These are phyloP conservation scores for Sebastes oblongus DNA, from an alignment of 2,797 vertebrate species.

Conservation along the genomic window DNA sequence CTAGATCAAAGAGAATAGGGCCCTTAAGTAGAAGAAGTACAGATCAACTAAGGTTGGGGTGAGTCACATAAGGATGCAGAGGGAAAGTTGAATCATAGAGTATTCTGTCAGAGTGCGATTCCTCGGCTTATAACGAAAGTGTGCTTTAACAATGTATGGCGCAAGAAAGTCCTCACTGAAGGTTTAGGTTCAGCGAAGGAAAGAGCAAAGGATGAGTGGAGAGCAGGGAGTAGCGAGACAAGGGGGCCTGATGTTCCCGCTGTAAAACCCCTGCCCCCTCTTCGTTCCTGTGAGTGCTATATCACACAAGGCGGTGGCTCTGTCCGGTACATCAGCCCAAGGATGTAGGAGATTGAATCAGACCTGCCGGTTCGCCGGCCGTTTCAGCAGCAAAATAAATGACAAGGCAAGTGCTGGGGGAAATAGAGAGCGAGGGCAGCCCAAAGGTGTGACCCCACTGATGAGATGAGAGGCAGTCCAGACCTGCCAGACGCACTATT, in stretches of 20 bases:
- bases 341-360: slow-evolving; percentile 75
- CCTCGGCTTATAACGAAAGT: slow-evolving; percentile 47
- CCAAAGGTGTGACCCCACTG: slow-evolving; percentile 75
- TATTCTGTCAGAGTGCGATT: slow-evolving; percentile 68
- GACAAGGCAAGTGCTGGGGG: slow-evolving; percentile 63
- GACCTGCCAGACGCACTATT: slow-evolving; percentile 74
- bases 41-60: slow-evolving; percentile 64
- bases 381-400: slow-evolving; percentile 73
- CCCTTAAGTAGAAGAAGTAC: slow-evolving; percentile 71
- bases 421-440: slow-evolving; percentile 60
- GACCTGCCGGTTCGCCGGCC: slow-evolving; percentile 52
- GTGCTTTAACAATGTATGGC: slow-evolving; percentile 72
- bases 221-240: slow-evolving; percentile 51
- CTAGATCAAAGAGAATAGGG: slow-evolving; percentile 75
- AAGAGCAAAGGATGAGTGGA: slow-evolving; percentile 47
- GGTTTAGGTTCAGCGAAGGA: slow-evolving; percentile 47
- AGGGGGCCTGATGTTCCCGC: slow-evolving; percentile 38
- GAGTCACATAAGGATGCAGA: slow-evolving; percentile 66
- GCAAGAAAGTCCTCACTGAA: slow-evolving; percentile 46
- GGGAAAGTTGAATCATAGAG: slow-evolving; percentile 59
- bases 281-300: slow-evolving; percentile 15
- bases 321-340: slow-evolving; percentile 63
- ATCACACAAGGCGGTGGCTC: slow-evolving; percentile 27
- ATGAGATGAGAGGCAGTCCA: slow-evolving; percentile 79
- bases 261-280: slow-evolving; percentile 42